A percentile compares a stretch with the other conserved stretches of the same genome.
These are phyloP conservation scores for Drosophila kurseongensis DNA, from an alignment of 1,140 invertebrate genomes.

Conservation along the genomic window DNA sequence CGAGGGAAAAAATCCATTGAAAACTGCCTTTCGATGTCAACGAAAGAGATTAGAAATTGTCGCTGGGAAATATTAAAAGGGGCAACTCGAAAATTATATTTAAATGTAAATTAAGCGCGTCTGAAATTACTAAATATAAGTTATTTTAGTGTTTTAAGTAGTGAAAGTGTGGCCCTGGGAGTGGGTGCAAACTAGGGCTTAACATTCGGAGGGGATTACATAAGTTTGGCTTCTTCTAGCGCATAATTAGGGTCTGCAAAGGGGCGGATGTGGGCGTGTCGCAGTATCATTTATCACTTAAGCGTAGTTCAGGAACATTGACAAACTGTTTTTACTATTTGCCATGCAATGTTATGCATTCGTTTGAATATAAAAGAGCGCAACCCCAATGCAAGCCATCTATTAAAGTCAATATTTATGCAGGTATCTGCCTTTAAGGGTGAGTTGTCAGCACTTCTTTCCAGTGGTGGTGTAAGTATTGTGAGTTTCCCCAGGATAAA, in stretches of 20 bases:
- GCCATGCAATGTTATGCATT: neutral
- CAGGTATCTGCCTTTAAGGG: conserved; percentile 46
- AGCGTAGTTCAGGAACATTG: neutral
- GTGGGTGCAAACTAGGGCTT: conserved; percentile 57
- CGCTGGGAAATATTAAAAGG: conserved; percentile 56
- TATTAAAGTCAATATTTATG: conserved; percentile 45
- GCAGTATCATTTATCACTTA: conserved; percentile 13
- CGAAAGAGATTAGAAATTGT: conserved; percentile 73
- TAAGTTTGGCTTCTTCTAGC: conserved; percentile 14
- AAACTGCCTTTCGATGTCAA: conserved; percentile 67
- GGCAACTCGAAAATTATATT: conserved; percentile 65
- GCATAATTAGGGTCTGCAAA: conserved; percentile 13
- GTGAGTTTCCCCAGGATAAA: conserved; percentile 2
- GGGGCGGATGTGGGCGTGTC: conserved; percentile 45
- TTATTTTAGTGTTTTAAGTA: conserved; percentile 79
- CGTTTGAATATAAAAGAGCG: neutral
- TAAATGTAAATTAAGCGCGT: conserved; percentile 72
- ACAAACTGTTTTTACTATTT: neutral
- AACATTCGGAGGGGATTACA: conserved; percentile 16
- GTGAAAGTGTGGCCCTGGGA: conserved; percentile 61
- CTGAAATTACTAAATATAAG: conserved; percentile 77
- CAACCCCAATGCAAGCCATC: neutral
- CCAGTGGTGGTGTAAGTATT: neutral
- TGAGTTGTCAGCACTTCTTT: conserved; percentile 25
- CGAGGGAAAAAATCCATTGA: conserved; percentile 56